A percentile compares a stretch with the other conserved stretches of the same genome.
Evolutionary conservation across 2,888 invertebrate species (phyloP).

Genomic region (Synanthedon andrenaeformis): DNA sequence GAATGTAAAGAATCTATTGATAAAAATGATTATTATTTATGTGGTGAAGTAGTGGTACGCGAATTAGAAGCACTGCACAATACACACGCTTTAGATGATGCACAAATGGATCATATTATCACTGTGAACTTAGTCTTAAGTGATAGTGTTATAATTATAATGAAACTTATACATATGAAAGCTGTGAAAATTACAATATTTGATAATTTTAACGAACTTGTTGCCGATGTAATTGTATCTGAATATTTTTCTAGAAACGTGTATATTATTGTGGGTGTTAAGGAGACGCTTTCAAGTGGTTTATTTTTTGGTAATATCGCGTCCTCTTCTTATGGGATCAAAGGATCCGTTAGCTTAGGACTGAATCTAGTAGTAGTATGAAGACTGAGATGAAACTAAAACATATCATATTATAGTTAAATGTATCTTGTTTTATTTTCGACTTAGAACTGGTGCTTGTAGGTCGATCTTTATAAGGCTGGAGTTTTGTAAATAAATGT

Average conservation of each 20-base stretch:
- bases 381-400: conserved; percentile 65
- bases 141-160: conserved; percentile 49
- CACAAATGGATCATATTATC: conserved; percentile 35
- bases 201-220: conserved; percentile 62
- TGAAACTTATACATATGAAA: conserved; percentile 62
- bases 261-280: conserved; percentile 59
- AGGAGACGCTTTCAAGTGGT: conserved; percentile 58
- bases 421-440: conserved; percentile 63
- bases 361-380: conserved; percentile 65
- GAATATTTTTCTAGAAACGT: conserved; percentile 71
- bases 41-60: conserved; percentile 37
- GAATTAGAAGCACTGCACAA: conserved; percentile 39
- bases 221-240: conserved; percentile 63
- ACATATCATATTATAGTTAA: conserved; percentile 54
- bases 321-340: conserved; percentile 69
- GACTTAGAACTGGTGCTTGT: conserved; percentile 70
- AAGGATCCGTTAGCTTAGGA: conserved; percentile 66
- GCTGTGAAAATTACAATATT: conserved; percentile 70
- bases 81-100: conserved; percentile 60
- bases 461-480: conserved; percentile 64
- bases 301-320: conserved; percentile 61
- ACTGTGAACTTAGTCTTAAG: conserved; percentile 41
- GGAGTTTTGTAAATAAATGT: conserved; percentile 66
- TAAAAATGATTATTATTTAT: conserved; percentile 8
- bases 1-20: conserved; percentile 55